Percentiles rank a stretch among this genome's conserved stretches.
phyloP scores from a whole-genome alignment of 2,797 vertebrate genomes.

The Nyctibius grandis region DNA sequence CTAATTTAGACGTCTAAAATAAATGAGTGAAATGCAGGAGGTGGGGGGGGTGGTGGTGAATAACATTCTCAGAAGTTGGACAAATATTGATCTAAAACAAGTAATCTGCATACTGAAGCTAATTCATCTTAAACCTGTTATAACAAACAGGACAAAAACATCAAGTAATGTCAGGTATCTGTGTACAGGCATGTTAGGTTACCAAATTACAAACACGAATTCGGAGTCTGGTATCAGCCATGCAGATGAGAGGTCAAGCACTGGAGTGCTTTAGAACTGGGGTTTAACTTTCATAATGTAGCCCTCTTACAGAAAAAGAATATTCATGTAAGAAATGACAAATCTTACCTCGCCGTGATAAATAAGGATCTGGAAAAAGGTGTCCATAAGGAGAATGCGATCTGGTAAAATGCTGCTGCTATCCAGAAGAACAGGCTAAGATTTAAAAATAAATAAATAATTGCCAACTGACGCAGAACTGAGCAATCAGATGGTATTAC shows the following conservation, averaged over 20 bases:
- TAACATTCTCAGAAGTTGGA: not conserved
- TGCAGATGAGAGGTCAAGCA: not conserved
- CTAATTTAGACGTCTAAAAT: not conserved
- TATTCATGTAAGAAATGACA: not conserved
- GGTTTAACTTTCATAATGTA: not conserved
- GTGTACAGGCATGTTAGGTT: accelerated
- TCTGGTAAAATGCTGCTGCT: constrained; percentile 97
- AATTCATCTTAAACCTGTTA: not conserved
- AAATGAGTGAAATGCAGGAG: not conserved
- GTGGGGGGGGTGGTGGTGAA: accelerated
- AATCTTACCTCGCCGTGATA: constrained; percentile 93
- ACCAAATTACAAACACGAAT: not conserved
- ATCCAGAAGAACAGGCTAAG: constrained; percentile 92
- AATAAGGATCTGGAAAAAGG: constrained; percentile 98
- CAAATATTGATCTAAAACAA: not conserved
- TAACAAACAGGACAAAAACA: not conserved
- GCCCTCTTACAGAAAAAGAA: not conserved
- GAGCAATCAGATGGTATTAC: not conserved
- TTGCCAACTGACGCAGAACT: not conserved
- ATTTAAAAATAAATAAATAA: not conserved
- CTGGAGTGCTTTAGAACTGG: not conserved
- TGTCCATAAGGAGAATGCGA: constrained; percentile 97
- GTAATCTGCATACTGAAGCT: not conserved
- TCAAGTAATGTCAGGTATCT: not conserved
- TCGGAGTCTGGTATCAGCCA: not conserved